These are phyloP conservation scores for Allygus modestus DNA, from an alignment of 2,888 invertebrate genomes.

Conservation along the genomic window DNA sequence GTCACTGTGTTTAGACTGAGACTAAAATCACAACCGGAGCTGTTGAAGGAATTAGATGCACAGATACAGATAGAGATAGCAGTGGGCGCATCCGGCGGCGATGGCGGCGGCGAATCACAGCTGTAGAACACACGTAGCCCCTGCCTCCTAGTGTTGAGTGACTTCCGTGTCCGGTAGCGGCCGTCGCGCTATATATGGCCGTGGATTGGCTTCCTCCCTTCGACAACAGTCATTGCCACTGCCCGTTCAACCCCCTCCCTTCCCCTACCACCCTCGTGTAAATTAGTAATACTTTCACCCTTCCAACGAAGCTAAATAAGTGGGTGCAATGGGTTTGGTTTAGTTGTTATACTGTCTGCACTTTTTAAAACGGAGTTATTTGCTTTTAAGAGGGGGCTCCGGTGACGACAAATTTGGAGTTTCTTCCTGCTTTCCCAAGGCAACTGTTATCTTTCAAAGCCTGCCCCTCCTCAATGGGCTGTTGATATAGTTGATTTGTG, in stretches of 20 bases:
- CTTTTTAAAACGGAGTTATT: too few species aligned
- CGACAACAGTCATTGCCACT: conserved; percentile 4
- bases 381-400: too few species aligned
- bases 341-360: too few species aligned
- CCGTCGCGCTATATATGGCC: background rate
- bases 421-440: too few species aligned
- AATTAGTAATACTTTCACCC: too few species aligned
- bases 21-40: background rate
- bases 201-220: conserved; percentile 16
- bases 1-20: background rate
- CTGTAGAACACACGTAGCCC: conserved; percentile 7
- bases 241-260: background rate
- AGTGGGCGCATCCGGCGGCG: background rate
- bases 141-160: background rate
- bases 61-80: background rate
- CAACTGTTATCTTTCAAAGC: too few species aligned
- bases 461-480: too few species aligned
- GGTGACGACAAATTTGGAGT: too few species aligned
- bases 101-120: too few species aligned
- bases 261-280: background rate
- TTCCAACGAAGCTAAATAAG: too few species aligned
- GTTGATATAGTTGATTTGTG: too few species aligned
- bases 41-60: conserved; percentile 11
- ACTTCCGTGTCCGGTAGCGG: conserved; percentile 28
- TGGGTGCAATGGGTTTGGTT: too few species aligned